A percentile compares a stretch with the other conserved stretches of the same genome.
phyloP scores from a whole-genome alignment of 2,888 invertebrate species.

The Onchidella celtica region DNA sequence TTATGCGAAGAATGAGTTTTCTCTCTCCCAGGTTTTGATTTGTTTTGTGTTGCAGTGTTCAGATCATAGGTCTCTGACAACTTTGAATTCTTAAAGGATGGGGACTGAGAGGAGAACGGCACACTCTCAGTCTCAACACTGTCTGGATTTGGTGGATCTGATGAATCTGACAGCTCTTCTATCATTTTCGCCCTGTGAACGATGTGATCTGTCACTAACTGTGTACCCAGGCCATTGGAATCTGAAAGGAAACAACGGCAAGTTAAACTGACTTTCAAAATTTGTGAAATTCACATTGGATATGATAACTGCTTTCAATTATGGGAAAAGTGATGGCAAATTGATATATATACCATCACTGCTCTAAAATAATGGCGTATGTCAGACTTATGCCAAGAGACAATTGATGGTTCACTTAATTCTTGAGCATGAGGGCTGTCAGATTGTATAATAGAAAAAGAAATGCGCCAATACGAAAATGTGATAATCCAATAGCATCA shows the following conservation, averaged over 20 bases:
- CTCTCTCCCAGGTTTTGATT: not conserved
- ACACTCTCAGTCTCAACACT: slow-evolving; percentile 62
- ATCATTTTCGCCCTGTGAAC: slow-evolving; percentile 20
- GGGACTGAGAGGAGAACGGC: slow-evolving; percentile 60
- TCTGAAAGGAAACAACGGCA: slow-evolving; percentile 25
- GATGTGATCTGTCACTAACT: not conserved
- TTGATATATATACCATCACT: too few relatives aligned
- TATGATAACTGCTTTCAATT: too few relatives aligned
- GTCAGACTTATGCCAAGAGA: too few relatives aligned
- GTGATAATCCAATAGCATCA: too few relatives aligned
- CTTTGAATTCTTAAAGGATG: slow-evolving; percentile 56
- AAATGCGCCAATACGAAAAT: too few relatives aligned
- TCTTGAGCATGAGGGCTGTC: too few relatives aligned
- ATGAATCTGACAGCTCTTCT: slow-evolving; percentile 19
- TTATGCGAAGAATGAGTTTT: not conserved
- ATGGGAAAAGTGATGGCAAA: too few relatives aligned
- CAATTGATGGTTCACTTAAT: too few relatives aligned
- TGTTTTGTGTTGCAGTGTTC: not conserved
- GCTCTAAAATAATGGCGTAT: too few relatives aligned
- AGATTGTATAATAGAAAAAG: too few relatives aligned
- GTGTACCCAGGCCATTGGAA: not conserved
- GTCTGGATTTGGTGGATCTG: not conserved
- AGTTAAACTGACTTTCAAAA: too few relatives aligned
- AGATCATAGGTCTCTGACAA: slow-evolving; percentile 40
- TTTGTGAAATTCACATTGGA: too few relatives aligned